Base-by-base conservation (phyloP, 2,797 vertebrate genomes). In the Helicolenus hilgendorfi region DNA sequence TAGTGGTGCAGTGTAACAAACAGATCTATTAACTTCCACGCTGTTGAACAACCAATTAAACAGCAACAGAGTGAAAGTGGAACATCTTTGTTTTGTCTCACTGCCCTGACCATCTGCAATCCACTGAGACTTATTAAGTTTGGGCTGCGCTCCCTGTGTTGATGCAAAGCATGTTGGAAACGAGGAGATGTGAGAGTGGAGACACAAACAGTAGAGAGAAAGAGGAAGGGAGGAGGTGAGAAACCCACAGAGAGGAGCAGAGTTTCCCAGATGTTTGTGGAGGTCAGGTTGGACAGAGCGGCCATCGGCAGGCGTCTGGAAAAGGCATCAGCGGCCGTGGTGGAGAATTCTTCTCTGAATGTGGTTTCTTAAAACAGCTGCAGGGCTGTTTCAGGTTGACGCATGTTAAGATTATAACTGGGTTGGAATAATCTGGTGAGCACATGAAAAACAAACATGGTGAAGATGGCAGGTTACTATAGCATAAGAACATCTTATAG, bases 311-410 rank as follows among this genome's bases (percentile, higher is more conserved):
- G 26, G 60, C 89, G 80, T 89, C 90, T 95, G 91, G 77, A 75
- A 74, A 85, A 91, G 26, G 1, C 77, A 92, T 92, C 78, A 72
- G 74, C 0, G n/a, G 68, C 67, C 72, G 83, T 15, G 67, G 82
- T n/a, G 59, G 59, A 84, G 82, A 67, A 81, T 83, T 90, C 71
- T 45, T 31, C 10, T 78, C 79, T 77, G 3, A 63, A 45, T 1
- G 41, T 49, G 83, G 83, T 69, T 91, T 84, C 86, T 77, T 75
- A 78, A 87, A 92, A 87, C 83, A 91, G 93, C 92, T 93, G 91
- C 86, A 64, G 83, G 85, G 85, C 41, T 68, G 62, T 33, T 81
- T 73, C 31, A 7, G 86, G 68, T 41, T 27, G 77, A 88, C 0
- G 60, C 67, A 59, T 69, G 74, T 81, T 68, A 67, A 70, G 62